These are phyloP conservation scores for Scrobipalpa atriplicella DNA, from an alignment of 2,888 invertebrate species.

Conservation along the genomic window DNA sequence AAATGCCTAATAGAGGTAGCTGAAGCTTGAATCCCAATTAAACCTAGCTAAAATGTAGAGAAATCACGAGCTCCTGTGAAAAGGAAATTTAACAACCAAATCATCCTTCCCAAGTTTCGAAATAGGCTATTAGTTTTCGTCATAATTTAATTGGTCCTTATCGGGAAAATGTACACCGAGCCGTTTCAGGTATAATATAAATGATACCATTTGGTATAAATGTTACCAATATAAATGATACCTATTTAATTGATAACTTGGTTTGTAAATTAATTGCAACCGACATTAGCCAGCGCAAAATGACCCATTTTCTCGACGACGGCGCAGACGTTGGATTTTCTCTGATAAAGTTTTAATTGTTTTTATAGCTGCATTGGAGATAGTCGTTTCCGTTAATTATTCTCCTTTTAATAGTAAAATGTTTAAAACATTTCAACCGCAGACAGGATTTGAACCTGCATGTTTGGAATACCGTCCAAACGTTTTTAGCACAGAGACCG, in stretches of 20 bases:
- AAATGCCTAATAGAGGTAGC: no score
- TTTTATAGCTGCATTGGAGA: not conserved
- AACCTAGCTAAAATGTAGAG: not conserved
- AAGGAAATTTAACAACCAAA: not conserved
- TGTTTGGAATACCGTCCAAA: no score
- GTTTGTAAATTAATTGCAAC: conserved; percentile 12
- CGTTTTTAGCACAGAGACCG: no score
- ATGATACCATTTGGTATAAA: not conserved
- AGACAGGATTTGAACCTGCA: no score
- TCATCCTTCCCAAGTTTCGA: not conserved
- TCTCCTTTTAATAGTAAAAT: no score
- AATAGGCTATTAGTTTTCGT: not conserved
- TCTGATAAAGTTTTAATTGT: conserved; percentile 1
- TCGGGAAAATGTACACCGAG: conserved; percentile 8
- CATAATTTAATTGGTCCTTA: not conserved
- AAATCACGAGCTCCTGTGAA: not conserved
- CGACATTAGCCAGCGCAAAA: conserved; percentile 12
- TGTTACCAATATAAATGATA: conserved; percentile 8
- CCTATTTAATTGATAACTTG: conserved; percentile 4
- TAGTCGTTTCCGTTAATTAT: not conserved
- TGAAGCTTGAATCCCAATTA: not conserved
- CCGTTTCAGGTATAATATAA: conserved; percentile 1
- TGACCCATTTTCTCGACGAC: conserved; percentile 3
- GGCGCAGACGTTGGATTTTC: not conserved
- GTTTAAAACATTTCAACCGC: no score